Percentiles rank a stretch among this genome's conserved stretches.
These are phyloP conservation scores for Rapana venosa DNA, from an alignment of 2,888 invertebrate genomes.

Conservation along the genomic window DNA sequence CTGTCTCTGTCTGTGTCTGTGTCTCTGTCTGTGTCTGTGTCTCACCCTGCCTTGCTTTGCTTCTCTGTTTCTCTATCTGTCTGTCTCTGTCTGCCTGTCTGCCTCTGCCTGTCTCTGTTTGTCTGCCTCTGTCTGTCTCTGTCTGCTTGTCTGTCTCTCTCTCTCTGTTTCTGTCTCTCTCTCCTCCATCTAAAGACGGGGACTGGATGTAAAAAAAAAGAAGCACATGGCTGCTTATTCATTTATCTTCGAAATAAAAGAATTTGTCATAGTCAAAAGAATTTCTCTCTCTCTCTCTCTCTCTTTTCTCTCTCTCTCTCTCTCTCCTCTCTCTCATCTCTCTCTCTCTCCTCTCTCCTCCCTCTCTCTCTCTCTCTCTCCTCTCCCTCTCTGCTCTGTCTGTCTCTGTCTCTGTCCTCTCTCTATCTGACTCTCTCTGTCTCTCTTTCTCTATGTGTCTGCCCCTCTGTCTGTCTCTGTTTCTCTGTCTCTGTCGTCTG, in stretches of 20 bases:
- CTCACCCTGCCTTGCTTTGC: too few relatives aligned
- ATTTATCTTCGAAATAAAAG: too few relatives aligned
- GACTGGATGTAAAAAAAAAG: too few relatives aligned
- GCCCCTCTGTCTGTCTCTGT: not conserved
- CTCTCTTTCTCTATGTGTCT: not conserved
- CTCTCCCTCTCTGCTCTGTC: not conserved
- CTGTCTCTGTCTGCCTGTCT: not conserved
- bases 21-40: not conserved
- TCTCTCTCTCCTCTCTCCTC: constrained; percentile 35
- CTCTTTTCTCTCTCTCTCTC: not conserved
- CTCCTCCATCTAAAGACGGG: too few relatives aligned
- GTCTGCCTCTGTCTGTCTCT: not conserved
- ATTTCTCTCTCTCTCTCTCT: too few relatives aligned
- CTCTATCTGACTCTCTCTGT: not conserved
- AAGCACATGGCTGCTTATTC: too few relatives aligned
- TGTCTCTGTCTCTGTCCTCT: not conserved
- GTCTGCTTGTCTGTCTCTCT: not conserved
- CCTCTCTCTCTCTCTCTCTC: not conserved
- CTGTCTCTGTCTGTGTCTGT: constrained; percentile 3
- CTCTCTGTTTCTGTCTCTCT: not conserved
- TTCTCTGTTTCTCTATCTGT: not conserved
- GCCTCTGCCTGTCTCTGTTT: not conserved
- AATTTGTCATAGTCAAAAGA: too few relatives aligned
- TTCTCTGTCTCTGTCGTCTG: not conserved
- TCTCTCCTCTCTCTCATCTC: too few relatives aligned